phyloP scores from a whole-genome alignment of 2,113 vertebrate genomes.

The Progne subis region DNA sequence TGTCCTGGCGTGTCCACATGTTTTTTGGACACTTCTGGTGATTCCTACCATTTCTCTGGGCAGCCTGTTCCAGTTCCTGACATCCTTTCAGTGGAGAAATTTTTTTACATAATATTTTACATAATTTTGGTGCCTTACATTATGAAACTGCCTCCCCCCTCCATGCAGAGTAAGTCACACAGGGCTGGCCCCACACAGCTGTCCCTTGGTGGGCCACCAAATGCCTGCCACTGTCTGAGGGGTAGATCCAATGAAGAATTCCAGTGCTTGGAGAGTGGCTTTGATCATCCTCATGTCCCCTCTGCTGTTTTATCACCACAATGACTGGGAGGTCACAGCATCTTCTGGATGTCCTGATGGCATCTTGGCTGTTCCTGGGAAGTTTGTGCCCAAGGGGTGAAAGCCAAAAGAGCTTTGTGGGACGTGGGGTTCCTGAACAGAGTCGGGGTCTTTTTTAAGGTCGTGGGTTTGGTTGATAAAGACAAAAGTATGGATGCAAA shows the following conservation, averaged over 20 bases:
- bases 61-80: not conserved
- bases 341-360: not conserved
- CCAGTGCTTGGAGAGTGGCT: not conserved
- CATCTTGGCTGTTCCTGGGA: not conserved
- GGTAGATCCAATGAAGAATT: not conserved
- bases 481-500: not conserved
- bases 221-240: not conserved
- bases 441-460: not conserved
- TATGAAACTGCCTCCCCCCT: not conserved
- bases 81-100: not conserved
- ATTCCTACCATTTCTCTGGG: not conserved
- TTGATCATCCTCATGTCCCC: not conserved
- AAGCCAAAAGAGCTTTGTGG: not conserved
- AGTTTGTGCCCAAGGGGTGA: not conserved
- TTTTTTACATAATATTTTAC: not conserved
- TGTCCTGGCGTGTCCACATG: not conserved
- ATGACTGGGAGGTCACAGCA: not conserved
- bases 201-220: not conserved
- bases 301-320: not conserved
- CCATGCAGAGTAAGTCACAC: not conserved
- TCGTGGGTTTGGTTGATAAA: not conserved
- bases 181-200: not conserved
- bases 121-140: fast-evolving
- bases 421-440: not conserved
- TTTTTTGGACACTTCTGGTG: not conserved